Conservation (phyloP, 2,888 invertebrate genomes). For the Ashinkailepas kermadecensis region DNA sequence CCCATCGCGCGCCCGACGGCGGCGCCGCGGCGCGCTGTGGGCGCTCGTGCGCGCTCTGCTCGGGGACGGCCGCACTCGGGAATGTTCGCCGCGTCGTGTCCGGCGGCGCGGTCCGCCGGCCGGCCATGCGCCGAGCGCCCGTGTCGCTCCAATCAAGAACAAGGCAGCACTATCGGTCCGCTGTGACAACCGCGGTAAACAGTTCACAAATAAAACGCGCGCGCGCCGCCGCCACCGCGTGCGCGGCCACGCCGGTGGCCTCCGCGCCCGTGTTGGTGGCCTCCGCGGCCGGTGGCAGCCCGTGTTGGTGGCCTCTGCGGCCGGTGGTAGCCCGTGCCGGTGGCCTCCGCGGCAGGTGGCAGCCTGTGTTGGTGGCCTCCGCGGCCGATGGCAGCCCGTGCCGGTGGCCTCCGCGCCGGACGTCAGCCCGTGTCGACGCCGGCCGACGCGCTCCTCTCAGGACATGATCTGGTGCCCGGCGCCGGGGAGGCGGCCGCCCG, state of each 20-base stretch:
- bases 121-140: neutral
- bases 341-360: neutral
- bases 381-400: neutral
- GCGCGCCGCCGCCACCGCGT: neutral
- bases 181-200: neutral
- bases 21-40: too few species aligned
- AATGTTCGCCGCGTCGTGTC: too few species aligned
- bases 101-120: too few species aligned
- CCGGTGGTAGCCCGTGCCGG: neutral
- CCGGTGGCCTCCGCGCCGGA: neutral
- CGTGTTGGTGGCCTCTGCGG: neutral
- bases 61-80: too few species aligned
- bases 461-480: too few species aligned
- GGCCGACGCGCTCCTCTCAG: neutral
- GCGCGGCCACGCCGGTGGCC: neutral
- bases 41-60: too few species aligned
- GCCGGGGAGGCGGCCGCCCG: too few species aligned
- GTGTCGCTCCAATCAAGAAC: slow-evolving; percentile 14
- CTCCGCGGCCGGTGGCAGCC: neutral
- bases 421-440: neutral
- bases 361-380: too few species aligned
- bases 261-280: neutral
- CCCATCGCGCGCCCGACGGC: too few species aligned
- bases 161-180: slow-evolving; percentile 4
- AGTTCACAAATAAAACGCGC: slow-evolving; percentile 20